Base-by-base conservation (phyloP, 2,113 vertebrate genomes). In the Antechinus flavipes region DNA sequence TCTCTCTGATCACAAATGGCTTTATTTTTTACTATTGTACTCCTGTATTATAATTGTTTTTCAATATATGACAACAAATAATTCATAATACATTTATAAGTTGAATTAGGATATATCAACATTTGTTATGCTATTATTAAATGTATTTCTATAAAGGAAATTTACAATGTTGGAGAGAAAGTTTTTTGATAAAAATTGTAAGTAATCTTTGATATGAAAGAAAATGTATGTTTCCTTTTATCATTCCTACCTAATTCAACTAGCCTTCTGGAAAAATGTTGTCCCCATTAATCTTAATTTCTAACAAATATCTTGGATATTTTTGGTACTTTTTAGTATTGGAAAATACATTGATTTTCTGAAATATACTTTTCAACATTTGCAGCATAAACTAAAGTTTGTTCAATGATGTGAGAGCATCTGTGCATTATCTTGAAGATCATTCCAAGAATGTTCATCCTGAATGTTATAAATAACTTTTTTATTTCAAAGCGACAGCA, bases 381-480 rank as follows among this genome's bases (percentile, higher is more conserved):
- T 42, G 30, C 25, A 47, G 53, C 35, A 27, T 46, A 53, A 49
- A 56, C 91, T 90, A 27, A 90, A 90, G 91, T 56, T 61, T 26
- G n/a, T 50, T 52, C 30, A n/a, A 91, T 2, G 2, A 35, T 2
- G 11, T 35, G 30, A 0, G 26, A 96, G 56, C 93, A 96, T 95
- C 96, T 96, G 94, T 92, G 54, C 91, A 95, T 76, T 76, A 76
- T 94, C 92, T 93, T 84, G 93, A 95, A 52, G 76, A 53, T 24
- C 49, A 94, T 95, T 91, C 92, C 89, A 90, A 97, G 95, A 50
- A 92, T 1, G 50, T n/a, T 35, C 24, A 54, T 68, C 91, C 49
- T 94, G 24, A 30, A 27, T 54, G 54, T 92, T 84, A 91, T 56
- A 55, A 92, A 93, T 47, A 68, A 91, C 61, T 94, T 89, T 91